Evolutionary conservation across 2,888 invertebrate species (phyloP), one percentile per base, ranked within the genome.

Genomic region (Neocrepidodera transversa): DNA sequence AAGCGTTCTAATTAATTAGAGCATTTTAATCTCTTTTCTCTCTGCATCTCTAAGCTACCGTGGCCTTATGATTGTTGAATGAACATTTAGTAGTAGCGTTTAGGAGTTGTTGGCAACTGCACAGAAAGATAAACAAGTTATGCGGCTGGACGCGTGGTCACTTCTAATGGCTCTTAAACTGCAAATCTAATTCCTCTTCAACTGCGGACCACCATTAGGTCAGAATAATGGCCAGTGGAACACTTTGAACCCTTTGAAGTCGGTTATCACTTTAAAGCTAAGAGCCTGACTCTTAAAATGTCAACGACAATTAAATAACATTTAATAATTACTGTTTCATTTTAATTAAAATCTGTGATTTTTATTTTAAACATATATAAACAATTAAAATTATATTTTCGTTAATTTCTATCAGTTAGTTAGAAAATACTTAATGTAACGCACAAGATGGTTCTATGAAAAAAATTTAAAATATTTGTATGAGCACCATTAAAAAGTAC

Each of bases 81-180:
- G 11, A 35, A 14, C 11, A 13, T 35, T 35, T 13, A 13, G 2
- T 11, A 11, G 35, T 2, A 35, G 10, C 7, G 35, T 5, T 35
- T 35, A 35, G 3, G 35, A 13, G 14, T 35, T 35, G 11, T 7
- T 17, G 10, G 17, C 38, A 16, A 38, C 16, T 47, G 30, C 17
- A 17, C 10, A 30, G 38, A 23, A 50, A 14, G 26, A 50, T 26
- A 50, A 50, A 50, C 36, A 14, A 14, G 50, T 50, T 50, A 36
- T 38, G 50, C n/a, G 50, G 50, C 18, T 17, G 17, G 23, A 11
- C 16, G 47, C 30, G 28, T 30, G 30, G 30, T 36, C 3, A 32
- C 50, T 50, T 38, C 11, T 38, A 50, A 38, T 23, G 50, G 50
- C 23, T 16, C 50, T 36, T 14, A 50, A 50, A 50, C 50, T 38